Percentiles rank a stretch among this genome's conserved stretches.
Conservation (phyloP, 2,113 vertebrate genomes). For the Chaenocephalus aceratus region DNA sequence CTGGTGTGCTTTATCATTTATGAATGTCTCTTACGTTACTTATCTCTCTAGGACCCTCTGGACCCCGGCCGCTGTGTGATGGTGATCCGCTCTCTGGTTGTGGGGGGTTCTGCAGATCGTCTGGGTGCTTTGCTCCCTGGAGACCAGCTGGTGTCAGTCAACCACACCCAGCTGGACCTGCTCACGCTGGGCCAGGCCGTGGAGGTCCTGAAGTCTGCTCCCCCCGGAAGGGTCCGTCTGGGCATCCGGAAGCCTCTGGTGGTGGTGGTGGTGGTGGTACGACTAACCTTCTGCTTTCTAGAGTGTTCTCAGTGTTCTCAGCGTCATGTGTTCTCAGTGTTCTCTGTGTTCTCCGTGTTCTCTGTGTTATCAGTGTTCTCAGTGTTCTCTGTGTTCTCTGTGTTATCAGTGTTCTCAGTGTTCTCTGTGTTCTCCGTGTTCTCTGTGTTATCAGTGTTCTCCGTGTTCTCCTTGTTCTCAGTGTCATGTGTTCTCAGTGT, state of each 20-base stretch:
- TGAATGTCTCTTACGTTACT: too few relatives aligned
- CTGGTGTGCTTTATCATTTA: background rate
- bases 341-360: background rate
- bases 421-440: background rate
- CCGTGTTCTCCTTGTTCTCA: background rate
- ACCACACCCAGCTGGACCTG: slow-evolving; percentile 84
- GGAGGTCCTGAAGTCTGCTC: slow-evolving; percentile 90
- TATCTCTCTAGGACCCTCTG: slow-evolving; percentile 88
- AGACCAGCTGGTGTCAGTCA: slow-evolving; percentile 94
- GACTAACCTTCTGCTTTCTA: slow-evolving; percentile 14
- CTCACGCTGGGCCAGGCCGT: slow-evolving; percentile 88
- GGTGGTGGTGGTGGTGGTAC: slow-evolving; percentile 87
- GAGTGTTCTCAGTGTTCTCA: background rate
- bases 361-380: background rate
- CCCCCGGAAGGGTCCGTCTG: slow-evolving; percentile 87
- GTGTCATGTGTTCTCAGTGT: background rate
- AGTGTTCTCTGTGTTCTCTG: too few relatives aligned
- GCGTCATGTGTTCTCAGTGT: background rate
- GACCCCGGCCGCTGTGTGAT: slow-evolving; percentile 91
- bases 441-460: background rate
- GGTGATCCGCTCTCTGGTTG: slow-evolving; percentile 93
- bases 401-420: background rate
- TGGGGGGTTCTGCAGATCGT: slow-evolving; percentile 87
- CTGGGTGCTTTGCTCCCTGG: slow-evolving; percentile 87
- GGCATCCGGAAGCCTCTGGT: slow-evolving; percentile 94